A percentile compares a stretch with the other conserved stretches of the same genome.
Evolutionary conservation across 2,888 invertebrate species (phyloP).

Genomic region (Stictocephala bisonia): DNA sequence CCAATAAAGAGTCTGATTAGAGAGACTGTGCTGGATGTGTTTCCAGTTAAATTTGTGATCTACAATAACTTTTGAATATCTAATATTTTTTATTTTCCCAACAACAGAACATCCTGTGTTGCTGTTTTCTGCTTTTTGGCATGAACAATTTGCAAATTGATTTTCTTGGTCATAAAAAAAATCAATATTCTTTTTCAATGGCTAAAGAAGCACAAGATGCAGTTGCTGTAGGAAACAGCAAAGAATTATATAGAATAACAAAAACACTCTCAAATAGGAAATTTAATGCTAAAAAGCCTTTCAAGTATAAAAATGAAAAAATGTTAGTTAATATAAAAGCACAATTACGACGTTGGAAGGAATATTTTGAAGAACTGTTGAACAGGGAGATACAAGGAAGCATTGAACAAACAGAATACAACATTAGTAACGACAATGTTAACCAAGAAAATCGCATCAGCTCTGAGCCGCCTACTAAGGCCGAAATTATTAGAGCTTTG

Average conservation of each 20-base stretch:
- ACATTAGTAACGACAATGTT: background rate
- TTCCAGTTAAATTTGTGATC: no score
- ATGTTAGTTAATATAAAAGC: background rate
- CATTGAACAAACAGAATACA: background rate
- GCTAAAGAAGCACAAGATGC: constrained; percentile 20
- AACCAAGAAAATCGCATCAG: background rate
- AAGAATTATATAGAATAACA: constrained; percentile 5
- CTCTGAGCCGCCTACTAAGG: background rate
- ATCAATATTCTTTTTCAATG: no score
- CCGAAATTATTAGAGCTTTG: constrained; percentile 8
- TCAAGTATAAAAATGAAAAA: constrained; percentile 1
- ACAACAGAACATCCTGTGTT: no score
- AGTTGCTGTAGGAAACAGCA: background rate
- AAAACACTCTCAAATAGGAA: constrained; percentile 12
- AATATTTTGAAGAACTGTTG: constrained; percentile 19
- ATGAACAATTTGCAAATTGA: no score
- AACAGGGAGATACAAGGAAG: constrained; percentile 3
- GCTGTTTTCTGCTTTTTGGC: no score
- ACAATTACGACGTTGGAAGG: constrained; percentile 14
- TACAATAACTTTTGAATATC: no score
- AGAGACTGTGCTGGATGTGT: no score
- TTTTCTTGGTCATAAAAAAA: no score
- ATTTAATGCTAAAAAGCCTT: background rate
- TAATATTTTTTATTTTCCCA: no score
- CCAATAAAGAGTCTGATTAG: no score